phyloP scores from a whole-genome alignment of 2,113 vertebrate genomes.

The Sylvilagus bachmani region DNA sequence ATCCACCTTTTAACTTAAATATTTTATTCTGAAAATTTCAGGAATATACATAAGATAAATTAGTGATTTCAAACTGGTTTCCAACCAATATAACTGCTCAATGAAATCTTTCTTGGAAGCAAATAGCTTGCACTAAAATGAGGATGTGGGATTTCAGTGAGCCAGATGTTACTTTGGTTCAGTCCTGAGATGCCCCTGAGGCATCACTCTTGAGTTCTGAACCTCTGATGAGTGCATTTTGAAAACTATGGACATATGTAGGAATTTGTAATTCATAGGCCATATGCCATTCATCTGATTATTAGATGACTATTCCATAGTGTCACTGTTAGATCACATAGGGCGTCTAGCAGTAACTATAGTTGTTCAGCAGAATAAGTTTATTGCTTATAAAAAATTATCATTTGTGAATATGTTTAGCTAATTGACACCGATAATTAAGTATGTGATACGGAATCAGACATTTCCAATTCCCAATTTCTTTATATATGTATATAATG shows the following conservation, averaged over 20 bases:
- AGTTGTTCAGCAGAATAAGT: background rate
- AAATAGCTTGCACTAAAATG: background rate
- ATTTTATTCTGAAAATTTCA: slow-evolving; percentile 46
- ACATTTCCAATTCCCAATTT: background rate
- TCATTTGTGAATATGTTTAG: background rate
- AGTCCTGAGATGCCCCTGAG: background rate
- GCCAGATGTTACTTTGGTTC: background rate
- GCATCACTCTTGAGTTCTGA: background rate
- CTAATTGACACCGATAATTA: background rate
- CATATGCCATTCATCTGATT: background rate
- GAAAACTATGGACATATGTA: background rate
- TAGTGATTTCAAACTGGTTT: slow-evolving; percentile 16
- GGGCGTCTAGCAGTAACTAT: background rate
- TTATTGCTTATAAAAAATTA: background rate
- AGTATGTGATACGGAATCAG: background rate
- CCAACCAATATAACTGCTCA: background rate
- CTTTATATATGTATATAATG: background rate
- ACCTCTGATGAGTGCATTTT: background rate
- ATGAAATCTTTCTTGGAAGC: background rate
- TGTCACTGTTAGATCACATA: background rate
- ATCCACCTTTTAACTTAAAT: slow-evolving; percentile 22
- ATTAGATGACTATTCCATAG: background rate
- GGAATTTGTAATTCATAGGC: slow-evolving; percentile 12
- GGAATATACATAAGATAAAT: background rate
- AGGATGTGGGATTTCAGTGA: background rate